Evolutionary conservation across 2,113 vertebrate species (phyloP), one percentile per base, ranked within the genome.

Genomic region (Rana temporaria): DNA sequence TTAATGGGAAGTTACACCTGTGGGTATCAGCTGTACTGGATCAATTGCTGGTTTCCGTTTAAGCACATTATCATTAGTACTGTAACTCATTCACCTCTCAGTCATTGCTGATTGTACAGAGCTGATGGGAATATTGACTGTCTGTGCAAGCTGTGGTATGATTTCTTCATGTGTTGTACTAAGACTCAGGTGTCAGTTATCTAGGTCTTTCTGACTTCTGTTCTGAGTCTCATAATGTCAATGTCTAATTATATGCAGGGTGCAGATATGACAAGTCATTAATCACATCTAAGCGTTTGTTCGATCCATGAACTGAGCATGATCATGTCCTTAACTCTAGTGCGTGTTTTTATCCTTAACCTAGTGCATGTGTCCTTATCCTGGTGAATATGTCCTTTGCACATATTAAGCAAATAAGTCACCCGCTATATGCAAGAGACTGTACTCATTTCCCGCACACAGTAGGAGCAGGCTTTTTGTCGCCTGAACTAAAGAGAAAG

Each of bases 61-160:
- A 53, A 9, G 38, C 20, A 17, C 24, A 53, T 48, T 26, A 17
- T 53, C 68, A 53, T 70, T 20, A 30, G 26, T 30, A 30, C 26
- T 22, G 22, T 7, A 15, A 70, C 68, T 48, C 17, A 16, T 70
- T 53, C 6, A 26, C 14, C 22, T 38, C 8, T 67, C 11, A 68
- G 65, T 42, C 34, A 38, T 19, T 18, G 67, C 38, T 20, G 53
- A 42, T 24, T 24, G 42, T 53, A 17, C 22, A 48, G 68, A 70
- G 22, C 6, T 53, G n/a, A 70, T 70, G 68, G 68, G 68, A 70
- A 70, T 70, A 53, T 26, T 22, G 48, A 42, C 42, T 70, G 68
- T 48, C 48, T 52, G 68, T 6, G 34, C 68, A 70, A 70, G 68
- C 68, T 70, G 42, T 22, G 8, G 17, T 52, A n/a, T 70, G 42